phyloP scores from a whole-genome alignment of 2,888 invertebrate genomes.

The Polymixis flavicincta region DNA sequence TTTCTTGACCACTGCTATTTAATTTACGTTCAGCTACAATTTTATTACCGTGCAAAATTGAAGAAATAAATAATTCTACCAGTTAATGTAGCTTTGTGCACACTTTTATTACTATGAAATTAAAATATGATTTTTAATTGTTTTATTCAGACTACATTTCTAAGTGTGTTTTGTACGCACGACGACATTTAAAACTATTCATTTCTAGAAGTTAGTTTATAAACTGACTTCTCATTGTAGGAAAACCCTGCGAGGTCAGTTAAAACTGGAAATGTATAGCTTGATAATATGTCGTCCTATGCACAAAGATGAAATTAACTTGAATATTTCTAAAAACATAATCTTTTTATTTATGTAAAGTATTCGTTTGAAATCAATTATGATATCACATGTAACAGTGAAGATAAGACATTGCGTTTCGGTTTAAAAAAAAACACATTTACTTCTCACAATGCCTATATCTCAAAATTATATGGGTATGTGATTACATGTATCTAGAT shows the following conservation, averaged over 20 bases:
- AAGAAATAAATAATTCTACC: neutral
- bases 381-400: neutral
- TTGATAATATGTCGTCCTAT: too few relatives aligned
- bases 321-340: neutral
- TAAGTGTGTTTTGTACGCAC: too few relatives aligned
- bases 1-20: constrained; percentile 37
- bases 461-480: neutral
- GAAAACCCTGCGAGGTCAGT: too few relatives aligned
- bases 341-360: too few relatives aligned
- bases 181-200: too few relatives aligned
- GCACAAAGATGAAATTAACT: too few relatives aligned
- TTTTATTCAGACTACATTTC: neutral
- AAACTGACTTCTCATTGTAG: too few relatives aligned
- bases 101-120: neutral
- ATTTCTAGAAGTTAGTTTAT: too few relatives aligned
- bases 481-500: neutral
- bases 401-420: neutral
- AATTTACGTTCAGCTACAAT: constrained; percentile 6
- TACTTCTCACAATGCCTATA: neutral
- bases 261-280: too few relatives aligned
- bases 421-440: neutral
- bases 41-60: constrained; percentile 16
- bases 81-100: neutral
- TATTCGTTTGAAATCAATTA: too few relatives aligned
- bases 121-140: neutral